Evolutionary conservation across 1,140 invertebrate species (phyloP).

Genomic region (Vanessa tameamea): DNA sequence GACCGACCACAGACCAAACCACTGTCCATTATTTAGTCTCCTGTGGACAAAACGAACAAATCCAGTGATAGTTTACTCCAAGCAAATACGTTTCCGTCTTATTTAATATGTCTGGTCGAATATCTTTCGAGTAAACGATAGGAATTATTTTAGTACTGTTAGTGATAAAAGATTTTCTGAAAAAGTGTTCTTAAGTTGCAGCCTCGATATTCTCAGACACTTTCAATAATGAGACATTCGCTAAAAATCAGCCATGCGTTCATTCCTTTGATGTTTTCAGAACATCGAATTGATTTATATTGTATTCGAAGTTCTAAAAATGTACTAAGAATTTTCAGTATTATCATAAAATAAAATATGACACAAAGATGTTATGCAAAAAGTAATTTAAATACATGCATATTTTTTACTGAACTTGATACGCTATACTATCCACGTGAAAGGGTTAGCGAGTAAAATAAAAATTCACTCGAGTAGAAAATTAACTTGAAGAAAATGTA

Average conservation of each 20-base stretch:
- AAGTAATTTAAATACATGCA: constrained; percentile 17
- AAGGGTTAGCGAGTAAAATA: constrained; percentile 4
- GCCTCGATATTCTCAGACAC: neutral
- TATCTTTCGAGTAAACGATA: neutral
- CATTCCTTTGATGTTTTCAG: constrained; percentile 3
- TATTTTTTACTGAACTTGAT: neutral
- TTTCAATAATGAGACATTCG: constrained; percentile 1
- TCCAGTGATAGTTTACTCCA: constrained; percentile 17
- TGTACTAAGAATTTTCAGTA: no score
- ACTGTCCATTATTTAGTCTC: constrained; percentile 21
- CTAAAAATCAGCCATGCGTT: constrained; percentile 3
- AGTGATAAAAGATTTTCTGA: neutral
- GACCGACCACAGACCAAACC: constrained; percentile 17
- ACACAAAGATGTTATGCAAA: constrained; percentile 2
- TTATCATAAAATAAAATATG: neutral
- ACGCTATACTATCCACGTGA: constrained; percentile 12
- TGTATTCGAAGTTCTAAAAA: neutral
- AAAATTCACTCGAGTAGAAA: constrained; percentile 10
- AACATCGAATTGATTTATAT: neutral
- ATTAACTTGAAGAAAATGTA: constrained; percentile 19
- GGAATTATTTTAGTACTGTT: neutral
- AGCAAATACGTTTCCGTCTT: constrained; percentile 18
- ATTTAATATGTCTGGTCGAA: constrained; percentile 9
- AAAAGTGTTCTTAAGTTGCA: neutral
- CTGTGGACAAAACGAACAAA: constrained; percentile 14